Conservation (phyloP, 2,888 invertebrate species). For the Caenorhabditis sp. region DNA sequence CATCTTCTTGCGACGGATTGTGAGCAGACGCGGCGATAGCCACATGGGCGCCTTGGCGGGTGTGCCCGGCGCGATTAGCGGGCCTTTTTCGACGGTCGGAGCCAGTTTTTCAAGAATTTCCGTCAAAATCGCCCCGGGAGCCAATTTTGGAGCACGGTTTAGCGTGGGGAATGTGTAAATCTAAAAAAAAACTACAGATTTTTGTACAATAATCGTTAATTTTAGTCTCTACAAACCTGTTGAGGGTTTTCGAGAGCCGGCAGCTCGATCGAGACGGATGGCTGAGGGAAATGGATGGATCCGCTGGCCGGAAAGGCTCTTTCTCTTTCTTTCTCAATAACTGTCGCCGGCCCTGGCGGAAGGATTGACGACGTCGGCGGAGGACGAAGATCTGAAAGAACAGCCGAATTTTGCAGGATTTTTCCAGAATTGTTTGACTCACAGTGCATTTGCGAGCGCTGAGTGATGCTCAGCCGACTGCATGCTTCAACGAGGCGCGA, state of each 20-base stretch:
- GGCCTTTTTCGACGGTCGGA: slow-evolving; percentile 52
- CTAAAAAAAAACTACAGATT: too few species aligned
- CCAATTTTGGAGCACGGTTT: slow-evolving; percentile 59
- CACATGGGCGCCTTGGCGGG: slow-evolving; percentile 50
- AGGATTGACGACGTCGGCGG: slow-evolving; percentile 53
- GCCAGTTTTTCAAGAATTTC: slow-evolving; percentile 66
- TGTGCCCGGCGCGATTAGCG: slow-evolving; percentile 27
- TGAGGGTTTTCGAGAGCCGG: slow-evolving; percentile 57
- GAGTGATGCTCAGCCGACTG: slow-evolving; percentile 46
- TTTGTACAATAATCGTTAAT: too few species aligned
- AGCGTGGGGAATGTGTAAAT: slow-evolving; percentile 71
- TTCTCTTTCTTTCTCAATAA: slow-evolving; percentile 41
- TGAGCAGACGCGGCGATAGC: slow-evolving; percentile 68
- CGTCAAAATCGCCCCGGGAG: slow-evolving; percentile 57
- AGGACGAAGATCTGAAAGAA: slow-evolving; percentile 38
- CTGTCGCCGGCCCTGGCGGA: slow-evolving; percentile 20
- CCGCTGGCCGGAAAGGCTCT: slow-evolving; percentile 40
- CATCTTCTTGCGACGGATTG: slow-evolving; percentile 77
- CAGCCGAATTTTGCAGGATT: neutral
- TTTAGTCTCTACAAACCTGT: slow-evolving; percentile 21
- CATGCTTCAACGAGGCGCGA: slow-evolving; percentile 55
- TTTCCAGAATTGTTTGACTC: too few species aligned
- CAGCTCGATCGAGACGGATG: slow-evolving; percentile 37
- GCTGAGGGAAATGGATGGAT: slow-evolving; percentile 37
- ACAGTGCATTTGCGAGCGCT: slow-evolving; percentile 32